phyloP scores from a whole-genome alignment of 2,113 vertebrate genomes.

The Callorhinus ursinus region DNA sequence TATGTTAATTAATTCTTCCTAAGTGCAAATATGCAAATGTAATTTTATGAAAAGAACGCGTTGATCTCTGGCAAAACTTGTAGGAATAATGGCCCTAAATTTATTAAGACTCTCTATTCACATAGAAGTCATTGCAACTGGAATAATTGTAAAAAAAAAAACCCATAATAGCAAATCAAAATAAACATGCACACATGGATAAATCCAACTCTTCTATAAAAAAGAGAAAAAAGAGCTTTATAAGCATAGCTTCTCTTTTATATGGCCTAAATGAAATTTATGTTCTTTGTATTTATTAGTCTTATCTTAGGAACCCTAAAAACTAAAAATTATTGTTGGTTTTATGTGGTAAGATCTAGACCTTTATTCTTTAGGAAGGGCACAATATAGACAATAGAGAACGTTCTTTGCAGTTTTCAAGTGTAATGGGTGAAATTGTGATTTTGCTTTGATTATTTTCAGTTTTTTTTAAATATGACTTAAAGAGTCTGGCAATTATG shows the following conservation, averaged over 20 bases:
- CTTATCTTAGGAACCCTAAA: background rate
- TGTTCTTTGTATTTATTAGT: background rate
- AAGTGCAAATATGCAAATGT: conserved; percentile 32
- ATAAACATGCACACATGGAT: background rate
- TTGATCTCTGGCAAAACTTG: background rate
- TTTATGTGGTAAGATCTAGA: conserved; percentile 3
- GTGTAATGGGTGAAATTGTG: background rate
- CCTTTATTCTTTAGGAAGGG: background rate
- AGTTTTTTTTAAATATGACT: background rate
- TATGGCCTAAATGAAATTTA: background rate
- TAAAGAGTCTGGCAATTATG: background rate
- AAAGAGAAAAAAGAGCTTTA: background rate
- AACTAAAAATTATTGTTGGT: conserved; percentile 15
- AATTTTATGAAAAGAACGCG: conserved; percentile 24
- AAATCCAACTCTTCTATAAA: background rate
- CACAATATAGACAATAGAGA: background rate
- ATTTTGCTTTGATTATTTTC: conserved; percentile 49
- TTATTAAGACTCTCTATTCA: conserved; percentile 23
- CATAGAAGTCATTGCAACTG: background rate
- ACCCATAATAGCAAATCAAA: background rate
- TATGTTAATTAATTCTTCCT: conserved; percentile 29
- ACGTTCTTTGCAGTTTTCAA: background rate
- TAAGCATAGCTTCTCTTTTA: background rate
- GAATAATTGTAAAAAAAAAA: background rate
- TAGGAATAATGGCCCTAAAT: conserved; percentile 5